Evolutionary conservation across 2,888 invertebrate genomes (phyloP).

Genomic region (Elmis aenea): DNA sequence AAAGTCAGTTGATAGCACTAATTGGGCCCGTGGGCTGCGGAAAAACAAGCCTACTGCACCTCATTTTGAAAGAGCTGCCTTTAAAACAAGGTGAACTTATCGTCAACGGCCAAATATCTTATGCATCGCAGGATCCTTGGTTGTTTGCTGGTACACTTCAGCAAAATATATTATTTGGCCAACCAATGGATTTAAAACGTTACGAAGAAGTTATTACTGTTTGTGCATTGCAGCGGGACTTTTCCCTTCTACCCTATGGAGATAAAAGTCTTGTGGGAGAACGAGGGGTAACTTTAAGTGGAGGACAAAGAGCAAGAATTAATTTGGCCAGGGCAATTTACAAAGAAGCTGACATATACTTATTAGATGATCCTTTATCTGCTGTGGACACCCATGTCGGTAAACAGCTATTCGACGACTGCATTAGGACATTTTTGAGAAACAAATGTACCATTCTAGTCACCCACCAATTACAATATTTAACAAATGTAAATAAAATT

Average conservation of each 20-base stretch:
- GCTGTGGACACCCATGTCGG: slow-evolving; percentile 87
- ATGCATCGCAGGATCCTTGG: slow-evolving; percentile 82
- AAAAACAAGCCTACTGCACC: slow-evolving; percentile 51
- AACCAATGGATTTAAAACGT: slow-evolving; percentile 58
- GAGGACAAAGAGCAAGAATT: slow-evolving; percentile 76
- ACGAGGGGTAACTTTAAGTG: slow-evolving; percentile 62
- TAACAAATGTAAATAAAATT: slow-evolving; percentile 51
- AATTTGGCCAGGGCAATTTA: slow-evolving; percentile 79
- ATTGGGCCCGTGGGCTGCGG: slow-evolving; percentile 59
- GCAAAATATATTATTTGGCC: slow-evolving; percentile 87
- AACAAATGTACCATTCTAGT: slow-evolving; percentile 66
- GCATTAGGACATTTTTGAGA: slow-evolving; percentile 56
- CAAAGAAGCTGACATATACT: slow-evolving; percentile 73
- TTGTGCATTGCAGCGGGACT: slow-evolving; percentile 65
- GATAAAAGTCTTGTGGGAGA: slow-evolving; percentile 77
- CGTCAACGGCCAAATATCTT: slow-evolving; percentile 63
- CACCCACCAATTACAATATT: slow-evolving; percentile 65
- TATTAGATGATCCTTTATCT: slow-evolving; percentile 82
- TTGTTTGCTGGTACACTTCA: slow-evolving; percentile 70
- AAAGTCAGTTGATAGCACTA: too few relatives aligned
- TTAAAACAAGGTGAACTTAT: slow-evolving; percentile 57
- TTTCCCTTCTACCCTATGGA: slow-evolving; percentile 65
- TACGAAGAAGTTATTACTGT: slow-evolving; percentile 61
- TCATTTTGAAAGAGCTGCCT: slow-evolving; percentile 65
- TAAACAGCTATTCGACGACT: slow-evolving; percentile 76